Conservation (phyloP, 2,113 vertebrate genomes). For the Brienomyrus longianalis region DNA sequence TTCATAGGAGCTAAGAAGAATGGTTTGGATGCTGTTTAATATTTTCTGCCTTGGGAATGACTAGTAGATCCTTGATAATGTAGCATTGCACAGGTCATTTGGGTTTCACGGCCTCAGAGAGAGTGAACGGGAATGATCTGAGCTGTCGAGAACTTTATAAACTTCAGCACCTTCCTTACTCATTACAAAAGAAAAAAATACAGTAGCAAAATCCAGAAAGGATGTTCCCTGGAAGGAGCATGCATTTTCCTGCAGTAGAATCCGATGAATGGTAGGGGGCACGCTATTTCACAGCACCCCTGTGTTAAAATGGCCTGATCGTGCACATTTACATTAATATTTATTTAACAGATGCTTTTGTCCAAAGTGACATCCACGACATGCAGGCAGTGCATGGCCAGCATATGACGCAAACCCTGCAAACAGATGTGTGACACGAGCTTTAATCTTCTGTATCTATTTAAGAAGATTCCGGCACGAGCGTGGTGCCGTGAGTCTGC, state of each 20-base stretch:
- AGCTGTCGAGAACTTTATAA: background rate
- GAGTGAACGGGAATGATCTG: background rate
- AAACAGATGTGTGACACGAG: background rate
- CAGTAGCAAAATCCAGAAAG: background rate
- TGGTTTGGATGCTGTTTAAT: background rate
- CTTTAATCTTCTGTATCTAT: background rate
- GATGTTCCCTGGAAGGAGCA: background rate
- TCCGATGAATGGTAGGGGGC: background rate
- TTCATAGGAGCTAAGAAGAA: background rate
- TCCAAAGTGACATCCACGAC: background rate
- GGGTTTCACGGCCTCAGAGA: background rate
- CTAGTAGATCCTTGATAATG: background rate
- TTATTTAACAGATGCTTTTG: background rate
- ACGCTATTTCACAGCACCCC: background rate
- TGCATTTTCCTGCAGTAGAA: background rate
- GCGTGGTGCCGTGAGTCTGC: background rate
- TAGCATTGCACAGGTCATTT: background rate
- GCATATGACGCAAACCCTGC: background rate
- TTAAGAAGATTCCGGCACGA: background rate
- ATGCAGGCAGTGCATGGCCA: too few species aligned
- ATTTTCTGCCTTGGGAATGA: background rate
- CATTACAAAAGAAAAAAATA: background rate
- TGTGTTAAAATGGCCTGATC: background rate
- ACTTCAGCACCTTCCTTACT: background rate
- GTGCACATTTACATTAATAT: background rate